Evolutionary conservation across 2,113 vertebrate species (phyloP).

Genomic region (Jacana jacana): DNA sequence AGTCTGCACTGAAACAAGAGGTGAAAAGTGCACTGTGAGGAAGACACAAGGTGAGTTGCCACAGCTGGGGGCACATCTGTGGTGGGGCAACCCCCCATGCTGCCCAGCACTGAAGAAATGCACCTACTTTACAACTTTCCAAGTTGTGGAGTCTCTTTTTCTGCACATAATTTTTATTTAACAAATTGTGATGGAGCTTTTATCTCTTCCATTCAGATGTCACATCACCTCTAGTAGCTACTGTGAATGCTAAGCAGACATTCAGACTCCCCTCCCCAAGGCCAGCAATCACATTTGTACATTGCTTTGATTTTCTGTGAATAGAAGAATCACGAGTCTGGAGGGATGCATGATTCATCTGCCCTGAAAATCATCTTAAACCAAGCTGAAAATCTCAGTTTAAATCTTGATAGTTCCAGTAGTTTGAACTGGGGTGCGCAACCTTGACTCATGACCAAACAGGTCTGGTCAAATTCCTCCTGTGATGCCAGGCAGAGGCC

Average conservation of each 20-base stretch:
- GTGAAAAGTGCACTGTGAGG: too few relatives aligned
- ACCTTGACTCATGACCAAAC: background rate
- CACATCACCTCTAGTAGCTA: background rate
- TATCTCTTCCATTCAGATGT: background rate
- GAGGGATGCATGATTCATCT: background rate
- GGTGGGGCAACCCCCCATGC: too few relatives aligned
- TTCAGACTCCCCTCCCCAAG: background rate
- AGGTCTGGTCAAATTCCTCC: conserved; percentile 2
- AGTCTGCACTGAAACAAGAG: too few relatives aligned
- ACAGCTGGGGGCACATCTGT: too few relatives aligned
- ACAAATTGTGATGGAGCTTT: background rate
- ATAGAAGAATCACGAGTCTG: background rate
- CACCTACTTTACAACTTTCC: too few relatives aligned
- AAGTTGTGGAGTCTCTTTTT: too few relatives aligned
- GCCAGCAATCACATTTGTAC: background rate
- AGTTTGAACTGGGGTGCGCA: background rate
- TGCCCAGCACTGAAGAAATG: too few relatives aligned
- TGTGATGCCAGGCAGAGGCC: background rate
- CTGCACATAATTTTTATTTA: too few relatives aligned
- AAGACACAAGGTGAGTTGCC: too few relatives aligned
- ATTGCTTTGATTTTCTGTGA: background rate
- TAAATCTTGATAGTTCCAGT: background rate
- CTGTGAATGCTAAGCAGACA: background rate
- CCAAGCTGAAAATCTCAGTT: background rate
- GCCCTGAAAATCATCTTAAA: background rate